Evolutionary conservation across 2,797 vertebrate genomes (phyloP).

Genomic region (Echiichthys vipera): DNA sequence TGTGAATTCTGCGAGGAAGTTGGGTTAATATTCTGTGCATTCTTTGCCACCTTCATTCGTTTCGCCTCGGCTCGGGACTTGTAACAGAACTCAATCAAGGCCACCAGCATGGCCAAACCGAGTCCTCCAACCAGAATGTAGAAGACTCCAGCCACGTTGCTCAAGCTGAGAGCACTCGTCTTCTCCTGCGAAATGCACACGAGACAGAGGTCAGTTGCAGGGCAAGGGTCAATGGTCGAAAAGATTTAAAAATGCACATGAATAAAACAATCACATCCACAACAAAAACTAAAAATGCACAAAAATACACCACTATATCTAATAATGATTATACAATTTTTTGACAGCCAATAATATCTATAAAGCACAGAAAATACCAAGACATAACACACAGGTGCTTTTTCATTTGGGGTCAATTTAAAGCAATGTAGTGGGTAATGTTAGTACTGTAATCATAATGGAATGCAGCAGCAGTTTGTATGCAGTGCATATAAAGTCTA

Average conservation of each 20-base stretch:
- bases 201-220: constrained; percentile 84
- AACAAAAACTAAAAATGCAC: constrained; percentile 55
- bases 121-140: constrained; percentile 99
- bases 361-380: constrained; percentile 74
- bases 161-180: constrained; percentile 99
- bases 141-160: constrained; percentile 99
- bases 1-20: constrained; percentile 99
- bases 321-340: constrained; percentile 28
- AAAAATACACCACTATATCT: constrained; percentile 69
- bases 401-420: constrained; percentile 69
- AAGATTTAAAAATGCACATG: constrained; percentile 37
- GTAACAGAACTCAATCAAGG: constrained; percentile 99
- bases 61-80: constrained; percentile 99
- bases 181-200: constrained; percentile 95
- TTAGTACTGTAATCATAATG: constrained; percentile 78
- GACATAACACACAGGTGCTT: constrained; percentile 70
- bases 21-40: constrained; percentile 99
- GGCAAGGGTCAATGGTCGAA: constrained; percentile 22
- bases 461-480: constrained; percentile 69
- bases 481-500: constrained; percentile 55
- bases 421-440: constrained; percentile 76
- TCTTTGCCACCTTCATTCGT: constrained; percentile 99
- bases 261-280: constrained; percentile 59
- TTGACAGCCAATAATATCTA: constrained; percentile 63
- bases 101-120: constrained; percentile 99